Evolutionary conservation across 2,797 vertebrate genomes (phyloP).

Genomic region (Sparus aurata): DNA sequence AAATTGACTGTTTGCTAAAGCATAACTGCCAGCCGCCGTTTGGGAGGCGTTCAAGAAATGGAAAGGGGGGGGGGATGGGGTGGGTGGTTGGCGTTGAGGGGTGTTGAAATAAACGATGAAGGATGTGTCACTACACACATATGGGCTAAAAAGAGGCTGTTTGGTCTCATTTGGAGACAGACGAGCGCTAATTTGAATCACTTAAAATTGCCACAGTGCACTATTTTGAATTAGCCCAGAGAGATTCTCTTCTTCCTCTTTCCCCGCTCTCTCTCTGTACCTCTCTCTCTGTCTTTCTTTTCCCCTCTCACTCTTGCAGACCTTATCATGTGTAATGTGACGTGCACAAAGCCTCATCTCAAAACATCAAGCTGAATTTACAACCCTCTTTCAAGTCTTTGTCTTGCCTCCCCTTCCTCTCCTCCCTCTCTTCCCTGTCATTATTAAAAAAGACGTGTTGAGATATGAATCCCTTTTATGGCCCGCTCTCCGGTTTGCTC

Average conservation of each 20-base stretch:
- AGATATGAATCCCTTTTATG: constrained; percentile 97
- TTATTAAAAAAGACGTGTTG: constrained; percentile 95
- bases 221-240: constrained; percentile 74
- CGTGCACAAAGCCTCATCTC: constrained; percentile 71
- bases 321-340: constrained; percentile 70
- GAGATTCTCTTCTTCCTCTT: constrained; percentile 56
- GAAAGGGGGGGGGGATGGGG: constrained; percentile 44
- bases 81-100: constrained; percentile 40
- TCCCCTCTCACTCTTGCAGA: constrained; percentile 31
- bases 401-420: constrained; percentile 73
- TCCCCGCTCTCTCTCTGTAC: neutral
- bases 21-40: constrained; percentile 92
- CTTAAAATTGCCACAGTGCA: constrained; percentile 74
- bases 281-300: constrained; percentile 31
- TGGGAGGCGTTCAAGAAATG: constrained; percentile 90
- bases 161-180: constrained; percentile 82
- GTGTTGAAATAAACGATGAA: constrained; percentile 79
- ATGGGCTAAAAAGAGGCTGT: constrained; percentile 80
- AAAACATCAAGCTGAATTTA: constrained; percentile 81
- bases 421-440: constrained; percentile 90
- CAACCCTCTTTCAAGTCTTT: constrained; percentile 80
- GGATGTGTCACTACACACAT: constrained; percentile 83
- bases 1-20: constrained; percentile 97
- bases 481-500: constrained; percentile 90
- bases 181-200: constrained; percentile 79